Evolutionary conservation across 2,888 invertebrate species (phyloP).

Genomic region (Tipula vernalis): DNA sequence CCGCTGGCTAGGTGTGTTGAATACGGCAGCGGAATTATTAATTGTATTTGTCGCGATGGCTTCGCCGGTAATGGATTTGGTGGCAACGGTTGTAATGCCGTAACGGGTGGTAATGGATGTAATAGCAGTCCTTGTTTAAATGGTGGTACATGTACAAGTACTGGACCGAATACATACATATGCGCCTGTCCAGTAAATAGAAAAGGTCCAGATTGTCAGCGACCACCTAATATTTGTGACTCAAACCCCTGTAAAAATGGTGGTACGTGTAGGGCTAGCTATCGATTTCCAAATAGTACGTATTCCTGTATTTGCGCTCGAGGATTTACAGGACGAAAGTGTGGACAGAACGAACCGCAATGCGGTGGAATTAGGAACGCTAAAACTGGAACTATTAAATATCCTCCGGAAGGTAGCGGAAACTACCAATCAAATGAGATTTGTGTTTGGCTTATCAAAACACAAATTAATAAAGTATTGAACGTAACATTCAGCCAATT

Average conservation of each 20-base stretch:
- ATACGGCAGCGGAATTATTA: conserved; percentile 47
- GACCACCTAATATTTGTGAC: conserved; percentile 45
- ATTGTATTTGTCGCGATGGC: conserved; percentile 67
- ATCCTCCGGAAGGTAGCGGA: conserved; percentile 39
- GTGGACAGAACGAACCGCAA: conserved; percentile 43
- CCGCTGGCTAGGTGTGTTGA: conserved; percentile 65
- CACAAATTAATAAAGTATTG: conserved; percentile 54
- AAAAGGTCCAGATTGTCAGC: conserved; percentile 47
- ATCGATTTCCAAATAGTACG: conserved; percentile 21
- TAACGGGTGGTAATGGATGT: conserved; percentile 33
- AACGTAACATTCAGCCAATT: conserved; percentile 70
- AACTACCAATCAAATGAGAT: conserved; percentile 48
- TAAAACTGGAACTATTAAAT: conserved; percentile 47
- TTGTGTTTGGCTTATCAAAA: conserved; percentile 72
- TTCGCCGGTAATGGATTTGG: conserved; percentile 72
- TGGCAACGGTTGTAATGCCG: conserved; percentile 52
- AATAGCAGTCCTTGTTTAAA: conserved; percentile 46
- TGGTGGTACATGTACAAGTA: conserved; percentile 35
- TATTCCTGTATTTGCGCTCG: conserved; percentile 50
- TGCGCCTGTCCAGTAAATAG: conserved; percentile 27
- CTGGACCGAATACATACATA: conserved; percentile 20
- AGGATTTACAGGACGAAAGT: conserved; percentile 51
- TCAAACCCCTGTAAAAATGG: conserved; percentile 70
- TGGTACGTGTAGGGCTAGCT: conserved; percentile 52
- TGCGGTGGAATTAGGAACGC: conserved; percentile 48